phyloP scores from a whole-genome alignment of 1,140 invertebrate genomes.

The Drosophila leontia region DNA sequence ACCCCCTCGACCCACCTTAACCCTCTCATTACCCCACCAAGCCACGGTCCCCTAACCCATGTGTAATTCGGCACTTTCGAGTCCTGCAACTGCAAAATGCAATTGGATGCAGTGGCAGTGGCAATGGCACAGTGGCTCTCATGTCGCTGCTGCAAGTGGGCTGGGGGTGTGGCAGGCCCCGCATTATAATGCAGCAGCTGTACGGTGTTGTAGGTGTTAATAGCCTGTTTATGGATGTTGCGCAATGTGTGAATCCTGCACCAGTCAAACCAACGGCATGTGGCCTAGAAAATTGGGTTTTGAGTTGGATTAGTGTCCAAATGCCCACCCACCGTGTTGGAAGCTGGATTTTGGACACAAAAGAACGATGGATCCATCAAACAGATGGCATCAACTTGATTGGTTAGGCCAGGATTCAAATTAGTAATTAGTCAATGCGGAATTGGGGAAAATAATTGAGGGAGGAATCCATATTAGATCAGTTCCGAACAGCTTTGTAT shows the following conservation, averaged over 20 bases:
- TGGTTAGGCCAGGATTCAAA: conserved; percentile 1
- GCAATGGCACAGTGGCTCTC: neutral
- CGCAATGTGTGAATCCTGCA: conserved; percentile 42
- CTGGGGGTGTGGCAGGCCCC: neutral
- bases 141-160: conserved; percentile 1
- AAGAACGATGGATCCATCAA: conserved; percentile 8
- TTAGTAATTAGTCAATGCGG: conserved; percentile 11
- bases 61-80: conserved; percentile 58
- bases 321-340: neutral
- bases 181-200: conserved; percentile 36
- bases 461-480: neutral
- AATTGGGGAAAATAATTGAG: neutral
- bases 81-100: conserved; percentile 59
- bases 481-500: too few species aligned
- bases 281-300: conserved; percentile 29
- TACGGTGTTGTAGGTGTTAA: conserved; percentile 63
- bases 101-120: conserved; percentile 29
- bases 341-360: conserved; percentile 3
- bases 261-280: conserved; percentile 21
- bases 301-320: conserved; percentile 15
- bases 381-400: conserved; percentile 6
- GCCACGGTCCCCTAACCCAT: conserved; percentile 9
- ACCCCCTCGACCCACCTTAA: neutral
- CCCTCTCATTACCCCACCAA: neutral
- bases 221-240: conserved; percentile 59